Evolutionary conservation across 2,113 vertebrate species (phyloP).

Genomic region (Sciurus niger): DNA sequence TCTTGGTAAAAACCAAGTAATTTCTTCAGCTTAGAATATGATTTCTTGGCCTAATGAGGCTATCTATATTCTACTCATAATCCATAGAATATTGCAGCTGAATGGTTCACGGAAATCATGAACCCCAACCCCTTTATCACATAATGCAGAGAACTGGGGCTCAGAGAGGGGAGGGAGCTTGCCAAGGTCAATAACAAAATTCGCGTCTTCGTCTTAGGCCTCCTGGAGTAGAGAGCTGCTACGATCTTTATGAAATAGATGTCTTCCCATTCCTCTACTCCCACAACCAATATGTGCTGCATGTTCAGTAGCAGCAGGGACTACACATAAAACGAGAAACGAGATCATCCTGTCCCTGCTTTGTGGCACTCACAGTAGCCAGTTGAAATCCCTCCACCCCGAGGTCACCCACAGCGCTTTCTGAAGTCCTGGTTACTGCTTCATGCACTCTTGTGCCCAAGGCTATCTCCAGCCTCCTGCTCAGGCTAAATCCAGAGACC

Average conservation of each 20-base stretch:
- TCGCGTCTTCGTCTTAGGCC: neutral
- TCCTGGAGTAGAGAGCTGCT: neutral
- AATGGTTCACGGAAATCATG: neutral
- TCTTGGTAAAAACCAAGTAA: constrained; percentile 36
- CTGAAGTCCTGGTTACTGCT: neutral
- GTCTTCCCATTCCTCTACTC: neutral
- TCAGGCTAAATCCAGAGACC: neutral
- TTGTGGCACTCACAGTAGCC: neutral
- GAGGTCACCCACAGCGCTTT: neutral
- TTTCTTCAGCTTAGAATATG: constrained; percentile 60
- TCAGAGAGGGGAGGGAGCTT: neutral
- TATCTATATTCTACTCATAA: constrained; percentile 43
- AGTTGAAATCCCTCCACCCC: neutral
- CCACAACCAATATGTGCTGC: neutral
- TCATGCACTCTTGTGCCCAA: neutral
- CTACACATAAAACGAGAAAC: neutral
- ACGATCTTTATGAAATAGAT: neutral
- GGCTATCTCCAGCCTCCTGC: neutral
- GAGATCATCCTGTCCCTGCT: too few species aligned
- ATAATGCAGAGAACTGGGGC: neutral
- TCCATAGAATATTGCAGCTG: neutral
- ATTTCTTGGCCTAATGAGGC: constrained; percentile 51
- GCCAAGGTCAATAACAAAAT: constrained; percentile 50
- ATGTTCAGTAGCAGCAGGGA: neutral
- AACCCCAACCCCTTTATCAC: constrained; percentile 7